Evolutionary conservation across 2,113 vertebrate genomes (phyloP).

Genomic region (Cricetomys ansorgei): DNA sequence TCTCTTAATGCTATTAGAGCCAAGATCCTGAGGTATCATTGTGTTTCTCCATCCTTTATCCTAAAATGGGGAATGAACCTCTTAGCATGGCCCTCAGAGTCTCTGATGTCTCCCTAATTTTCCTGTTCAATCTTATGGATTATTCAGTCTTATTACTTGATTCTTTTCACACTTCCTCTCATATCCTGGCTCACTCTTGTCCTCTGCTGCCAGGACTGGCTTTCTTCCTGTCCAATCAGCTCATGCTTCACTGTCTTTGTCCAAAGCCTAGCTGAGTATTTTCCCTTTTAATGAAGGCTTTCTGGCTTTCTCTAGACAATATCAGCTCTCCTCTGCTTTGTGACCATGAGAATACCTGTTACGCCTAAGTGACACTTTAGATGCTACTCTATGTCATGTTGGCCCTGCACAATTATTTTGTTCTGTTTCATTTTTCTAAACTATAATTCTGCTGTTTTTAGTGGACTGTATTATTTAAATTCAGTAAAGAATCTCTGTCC

Average conservation of each 20-base stretch:
- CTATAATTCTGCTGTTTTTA: not conserved
- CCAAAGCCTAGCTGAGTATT: constrained; percentile 26
- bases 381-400: not conserved
- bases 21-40: not conserved
- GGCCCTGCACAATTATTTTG: not conserved
- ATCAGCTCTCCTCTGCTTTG: not conserved
- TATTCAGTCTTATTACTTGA: not conserved
- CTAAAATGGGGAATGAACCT: not conserved
- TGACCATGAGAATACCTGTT: not conserved
- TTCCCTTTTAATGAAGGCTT: not conserved
- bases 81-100: not conserved
- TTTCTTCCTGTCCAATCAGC: not conserved
- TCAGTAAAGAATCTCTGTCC: not conserved
- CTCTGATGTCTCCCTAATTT: not conserved
- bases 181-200: not conserved
- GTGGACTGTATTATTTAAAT: not conserved
- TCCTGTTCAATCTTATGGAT: not conserved
- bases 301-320: constrained; percentile 5
- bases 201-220: not conserved
- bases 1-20: not conserved
- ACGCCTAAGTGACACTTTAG: not conserved
- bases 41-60: not conserved
- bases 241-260: not conserved
- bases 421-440: constrained; percentile 2
- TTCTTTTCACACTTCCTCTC: constrained; percentile 35